Evolutionary conservation across 2,113 vertebrate genomes (phyloP), one percentile per base, ranked within the genome.

Genomic region (Dicentrarchus labrax): DNA sequence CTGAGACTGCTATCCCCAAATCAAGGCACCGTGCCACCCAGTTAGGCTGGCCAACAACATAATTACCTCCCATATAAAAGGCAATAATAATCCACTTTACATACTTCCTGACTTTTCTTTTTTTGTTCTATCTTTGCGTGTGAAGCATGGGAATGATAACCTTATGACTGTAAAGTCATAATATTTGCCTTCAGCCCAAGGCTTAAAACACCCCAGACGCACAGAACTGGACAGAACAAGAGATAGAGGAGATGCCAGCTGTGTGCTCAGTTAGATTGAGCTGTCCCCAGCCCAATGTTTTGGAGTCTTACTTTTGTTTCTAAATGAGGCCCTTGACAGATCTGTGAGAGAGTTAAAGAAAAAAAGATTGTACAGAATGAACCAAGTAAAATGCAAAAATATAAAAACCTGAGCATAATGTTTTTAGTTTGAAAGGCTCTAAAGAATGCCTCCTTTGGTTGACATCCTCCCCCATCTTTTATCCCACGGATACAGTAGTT

Each of bases 111-210:
- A 13, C 19, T 10, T 59, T 51, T 64, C 38, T 64, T 85, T 30
- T 30, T 30, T 82, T 75, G 64, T 78, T 74, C 60, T 50, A 10
- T 64, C 56, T 78, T 67, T 61, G 38, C 65, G 45, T 78, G 36
- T 59, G 48, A n/a, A 39, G 9, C 4, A 30, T 48, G 43, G 54
- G 68, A 38, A 47, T 79, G 82, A 78, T 59, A 17, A 39, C n/a
- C n/a, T 41, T n/a, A 78, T 82, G 85, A 80, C 82, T 79, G 10
- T 21, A 64, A 61, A 67, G 21, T 70, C 48, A n/a, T 50, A 76
- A 73, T 16, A n/a, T 61, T 50, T 9, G 43, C 9, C 47, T 16
- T 67, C 17, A 13, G 12, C 19, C 15, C 24, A 22, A 22, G 11
- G 7, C 62, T 76, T 72, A 36, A 80, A 65, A 69, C 19, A 38